These are phyloP conservation scores for Parazoanthus swiftii DNA, from an alignment of 92 coral and sea anemone species.

Conservation along the genomic window DNA sequence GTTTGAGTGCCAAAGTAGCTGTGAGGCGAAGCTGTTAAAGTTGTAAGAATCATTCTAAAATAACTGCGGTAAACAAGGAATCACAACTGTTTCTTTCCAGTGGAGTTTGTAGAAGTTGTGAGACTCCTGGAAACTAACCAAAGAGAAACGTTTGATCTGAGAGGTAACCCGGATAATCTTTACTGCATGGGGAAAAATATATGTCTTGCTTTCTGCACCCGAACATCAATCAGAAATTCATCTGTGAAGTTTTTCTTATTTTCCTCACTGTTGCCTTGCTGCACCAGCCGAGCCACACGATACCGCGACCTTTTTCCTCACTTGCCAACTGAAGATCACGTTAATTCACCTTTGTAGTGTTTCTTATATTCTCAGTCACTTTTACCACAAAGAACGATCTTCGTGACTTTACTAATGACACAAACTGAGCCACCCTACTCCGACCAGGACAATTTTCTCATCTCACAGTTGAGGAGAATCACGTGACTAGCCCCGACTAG, in stretches of 20 bases:
- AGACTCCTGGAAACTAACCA: neutral
- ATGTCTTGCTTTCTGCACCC: neutral
- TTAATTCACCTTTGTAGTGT: too few species aligned
- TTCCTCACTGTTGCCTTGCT: too few species aligned
- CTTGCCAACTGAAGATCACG: neutral
- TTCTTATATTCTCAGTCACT: too few species aligned
- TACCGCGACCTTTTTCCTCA: neutral
- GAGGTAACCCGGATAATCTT: neutral
- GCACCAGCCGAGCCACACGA: too few species aligned
- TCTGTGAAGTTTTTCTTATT: too few species aligned
- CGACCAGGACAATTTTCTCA: neutral
- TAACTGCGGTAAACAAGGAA: neutral
- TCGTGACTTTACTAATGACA: too few species aligned
- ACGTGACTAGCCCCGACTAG: neutral
- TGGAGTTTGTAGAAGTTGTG: slow-evolving; percentile 20
- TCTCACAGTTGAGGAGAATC: neutral
- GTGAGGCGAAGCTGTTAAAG: neutral
- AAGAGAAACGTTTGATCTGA: slow-evolving; percentile 1
- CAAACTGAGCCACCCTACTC: too few species aligned
- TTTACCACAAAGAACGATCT: too few species aligned
- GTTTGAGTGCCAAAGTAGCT: slow-evolving; percentile 15
- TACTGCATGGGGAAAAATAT: neutral
- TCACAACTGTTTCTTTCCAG: slow-evolving; percentile 11
- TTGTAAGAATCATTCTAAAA: neutral
- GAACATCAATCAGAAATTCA: neutral